Conservation (phyloP, 35 echinoderm and acorn worm species). For the Lytechinus variegatus region DNA sequence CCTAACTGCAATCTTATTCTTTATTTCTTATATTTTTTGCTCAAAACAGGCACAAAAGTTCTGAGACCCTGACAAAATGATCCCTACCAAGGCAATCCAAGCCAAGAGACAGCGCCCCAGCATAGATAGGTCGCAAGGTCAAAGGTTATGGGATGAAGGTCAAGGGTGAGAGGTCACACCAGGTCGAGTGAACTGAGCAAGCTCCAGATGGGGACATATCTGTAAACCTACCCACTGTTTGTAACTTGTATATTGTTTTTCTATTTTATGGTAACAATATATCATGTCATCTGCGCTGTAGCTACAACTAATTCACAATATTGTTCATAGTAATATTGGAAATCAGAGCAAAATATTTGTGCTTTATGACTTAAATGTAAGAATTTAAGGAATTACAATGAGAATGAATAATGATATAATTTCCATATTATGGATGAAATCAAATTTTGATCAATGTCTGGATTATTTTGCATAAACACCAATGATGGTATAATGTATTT, state of each 20-base stretch:
- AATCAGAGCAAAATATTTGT: neutral
- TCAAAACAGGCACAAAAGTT: conserved; percentile 51
- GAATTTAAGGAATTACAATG: too few relatives aligned
- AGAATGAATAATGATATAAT: too few relatives aligned
- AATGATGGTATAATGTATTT: too few relatives aligned
- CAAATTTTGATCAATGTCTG: too few relatives aligned
- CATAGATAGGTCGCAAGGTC: conserved; percentile 45
- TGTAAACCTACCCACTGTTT: conserved; percentile 47
- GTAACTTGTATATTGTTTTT: too few relatives aligned
- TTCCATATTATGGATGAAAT: too few relatives aligned
- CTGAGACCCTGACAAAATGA: neutral
- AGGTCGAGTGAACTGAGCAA: conserved; percentile 26
- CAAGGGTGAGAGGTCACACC: conserved; percentile 51
- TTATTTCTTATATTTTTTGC: conserved; percentile 9
- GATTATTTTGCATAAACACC: too few relatives aligned
- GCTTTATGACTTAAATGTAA: too few relatives aligned
- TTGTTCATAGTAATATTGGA: neutral
- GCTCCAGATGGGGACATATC: conserved; percentile 27
- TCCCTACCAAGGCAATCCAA: conserved; percentile 34
- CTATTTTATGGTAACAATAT: too few relatives aligned
- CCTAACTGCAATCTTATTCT: conserved; percentile 22
- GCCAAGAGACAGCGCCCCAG: conserved; percentile 16
- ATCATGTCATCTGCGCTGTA: neutral
- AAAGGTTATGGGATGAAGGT: conserved; percentile 48
- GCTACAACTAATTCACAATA: neutral